Evolutionary conservation across 1,140 invertebrate species (phyloP).

Genomic region (Eumeta japonica): DNA sequence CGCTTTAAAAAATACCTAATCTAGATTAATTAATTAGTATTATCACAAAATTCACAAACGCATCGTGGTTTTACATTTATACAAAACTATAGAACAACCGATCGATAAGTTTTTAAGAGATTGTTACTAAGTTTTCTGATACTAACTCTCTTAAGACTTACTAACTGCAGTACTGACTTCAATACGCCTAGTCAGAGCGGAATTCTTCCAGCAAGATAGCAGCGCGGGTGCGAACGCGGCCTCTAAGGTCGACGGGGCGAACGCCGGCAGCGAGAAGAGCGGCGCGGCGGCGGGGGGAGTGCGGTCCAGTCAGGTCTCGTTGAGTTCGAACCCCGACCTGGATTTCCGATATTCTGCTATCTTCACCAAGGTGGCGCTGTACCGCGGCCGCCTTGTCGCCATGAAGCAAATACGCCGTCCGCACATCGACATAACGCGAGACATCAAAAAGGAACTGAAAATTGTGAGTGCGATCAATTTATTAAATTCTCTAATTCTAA

Average conservation of each 20-base stretch:
- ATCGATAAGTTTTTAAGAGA: too few relatives aligned
- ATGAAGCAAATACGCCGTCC: conserved; percentile 84
- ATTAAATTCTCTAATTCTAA: too few relatives aligned
- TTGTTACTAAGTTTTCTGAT: too few relatives aligned
- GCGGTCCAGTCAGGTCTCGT: conserved; percentile 80
- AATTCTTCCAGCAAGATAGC: conserved; percentile 56
- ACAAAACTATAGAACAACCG: too few relatives aligned
- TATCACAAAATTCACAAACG: too few relatives aligned
- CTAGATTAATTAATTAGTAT: too few relatives aligned
- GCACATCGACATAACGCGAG: conserved; percentile 83
- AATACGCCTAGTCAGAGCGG: conserved; percentile 50
- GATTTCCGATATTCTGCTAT: conserved; percentile 84
- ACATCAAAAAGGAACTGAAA: conserved; percentile 95
- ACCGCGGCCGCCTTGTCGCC: conserved; percentile 79
- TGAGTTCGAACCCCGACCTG: conserved; percentile 81
- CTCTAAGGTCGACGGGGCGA: conserved; percentile 22
- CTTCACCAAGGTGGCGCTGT: conserved; percentile 86
- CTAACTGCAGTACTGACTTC: too few relatives aligned
- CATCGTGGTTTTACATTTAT: too few relatives aligned
- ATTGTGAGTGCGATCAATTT: conserved; percentile 60
- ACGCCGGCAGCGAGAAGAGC: conserved; percentile 30
- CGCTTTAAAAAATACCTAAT: too few relatives aligned
- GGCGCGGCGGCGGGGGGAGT: conserved; percentile 62
- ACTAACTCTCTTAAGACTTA: too few relatives aligned
- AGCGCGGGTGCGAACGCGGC: conserved; percentile 29